Conservation (phyloP, 2,888 invertebrate genomes). For the Acrobasis consociella region DNA sequence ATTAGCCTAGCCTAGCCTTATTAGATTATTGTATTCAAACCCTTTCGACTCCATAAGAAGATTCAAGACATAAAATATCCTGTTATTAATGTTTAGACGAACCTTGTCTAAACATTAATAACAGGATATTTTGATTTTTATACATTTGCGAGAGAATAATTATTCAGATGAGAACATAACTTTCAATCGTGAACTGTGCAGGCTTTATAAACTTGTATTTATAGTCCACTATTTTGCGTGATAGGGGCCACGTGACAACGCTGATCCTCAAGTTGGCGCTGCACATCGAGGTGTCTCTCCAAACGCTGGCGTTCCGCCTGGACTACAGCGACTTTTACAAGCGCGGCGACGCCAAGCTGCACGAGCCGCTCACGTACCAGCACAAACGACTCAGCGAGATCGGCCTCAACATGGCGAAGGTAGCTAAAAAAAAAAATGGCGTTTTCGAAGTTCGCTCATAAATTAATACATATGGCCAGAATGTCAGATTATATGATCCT, state of each 20-base stretch:
- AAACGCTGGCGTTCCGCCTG: slow-evolving; percentile 94
- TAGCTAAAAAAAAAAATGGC: slow-evolving; percentile 32
- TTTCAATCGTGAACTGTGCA: too few species aligned
- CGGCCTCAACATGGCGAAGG: slow-evolving; percentile 67
- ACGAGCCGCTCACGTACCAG: slow-evolving; percentile 85
- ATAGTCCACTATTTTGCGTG: slow-evolving; percentile 11
- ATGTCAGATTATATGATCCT: too few species aligned
- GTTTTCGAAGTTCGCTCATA: neutral
- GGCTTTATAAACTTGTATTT: slow-evolving; percentile 16
- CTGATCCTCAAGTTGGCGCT: slow-evolving; percentile 92
- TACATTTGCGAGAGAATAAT: too few species aligned
- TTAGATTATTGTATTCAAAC: too few species aligned
- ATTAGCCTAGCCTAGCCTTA: too few species aligned
- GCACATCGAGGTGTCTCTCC: slow-evolving; percentile 93
- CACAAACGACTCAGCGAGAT: slow-evolving; percentile 84
- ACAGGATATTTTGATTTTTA: too few species aligned
- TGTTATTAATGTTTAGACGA: too few species aligned
- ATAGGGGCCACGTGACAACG: slow-evolving; percentile 91
- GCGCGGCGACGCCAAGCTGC: slow-evolving; percentile 89
- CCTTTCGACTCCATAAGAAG: too few species aligned
- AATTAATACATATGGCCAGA: too few species aligned
- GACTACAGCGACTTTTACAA: slow-evolving; percentile 98
- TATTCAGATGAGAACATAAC: too few species aligned
- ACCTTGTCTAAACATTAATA: too few species aligned
- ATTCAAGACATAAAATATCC: too few species aligned